These are phyloP conservation scores for Geotrupes spiniger DNA, from an alignment of 2,888 invertebrate genomes.

Conservation along the genomic window DNA sequence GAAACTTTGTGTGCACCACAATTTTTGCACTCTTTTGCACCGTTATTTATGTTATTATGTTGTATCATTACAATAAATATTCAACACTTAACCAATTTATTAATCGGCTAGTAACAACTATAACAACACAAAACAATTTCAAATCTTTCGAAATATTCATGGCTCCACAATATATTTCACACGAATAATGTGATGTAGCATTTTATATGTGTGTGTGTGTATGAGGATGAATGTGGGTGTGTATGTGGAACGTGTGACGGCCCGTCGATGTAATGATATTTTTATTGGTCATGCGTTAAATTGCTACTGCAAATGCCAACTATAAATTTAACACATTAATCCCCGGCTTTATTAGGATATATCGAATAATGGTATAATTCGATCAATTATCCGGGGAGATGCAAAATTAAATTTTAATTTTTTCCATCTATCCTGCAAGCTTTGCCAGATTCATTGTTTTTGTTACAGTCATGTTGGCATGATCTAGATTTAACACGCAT, in stretches of 20 bases:
- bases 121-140: slow-evolving; percentile 3
- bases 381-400: slow-evolving; percentile 1
- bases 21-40: too few species aligned
- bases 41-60: too few species aligned
- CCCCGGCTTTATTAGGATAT: slow-evolving; percentile 19
- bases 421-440: not conserved
- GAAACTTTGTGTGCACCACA: too few species aligned
- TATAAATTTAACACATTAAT: slow-evolving; percentile 20
- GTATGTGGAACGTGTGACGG: not conserved
- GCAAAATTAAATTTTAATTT: not conserved
- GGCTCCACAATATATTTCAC: slow-evolving; percentile 5
- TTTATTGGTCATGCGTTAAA: slow-evolving; percentile 21
- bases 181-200: too few species aligned
- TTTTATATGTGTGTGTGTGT: too few species aligned
- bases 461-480: too few species aligned
- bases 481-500: too few species aligned
- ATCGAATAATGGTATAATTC: slow-evolving; percentile 8
- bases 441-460: too few species aligned
- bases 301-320: slow-evolving; percentile 18
- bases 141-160: slow-evolving; percentile 1
- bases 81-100: too few species aligned
- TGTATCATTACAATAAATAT: too few species aligned
- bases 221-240: too few species aligned
- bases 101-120: too few species aligned
- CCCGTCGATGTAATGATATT: slow-evolving; percentile 18